Evolutionary conservation across 2,113 vertebrate genomes (phyloP).

Genomic region (Heterocephalus glaber): DNA sequence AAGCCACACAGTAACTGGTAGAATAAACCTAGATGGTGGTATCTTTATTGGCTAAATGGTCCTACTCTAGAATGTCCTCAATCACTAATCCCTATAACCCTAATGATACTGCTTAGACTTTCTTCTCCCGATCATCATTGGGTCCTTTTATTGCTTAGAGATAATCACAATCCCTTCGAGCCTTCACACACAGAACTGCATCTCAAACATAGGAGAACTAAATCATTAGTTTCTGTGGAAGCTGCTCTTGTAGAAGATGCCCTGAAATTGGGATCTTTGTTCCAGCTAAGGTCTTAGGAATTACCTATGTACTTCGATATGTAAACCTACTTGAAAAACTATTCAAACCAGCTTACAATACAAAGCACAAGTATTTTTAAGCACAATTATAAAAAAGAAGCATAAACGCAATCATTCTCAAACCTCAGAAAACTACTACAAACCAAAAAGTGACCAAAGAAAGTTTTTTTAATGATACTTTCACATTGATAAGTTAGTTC

Average conservation of each 20-base stretch:
- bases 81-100: neutral
- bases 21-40: neutral
- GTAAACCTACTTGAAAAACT: neutral
- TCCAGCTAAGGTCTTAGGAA: neutral
- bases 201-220: neutral
- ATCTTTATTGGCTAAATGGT: neutral
- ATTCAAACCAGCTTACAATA: constrained; percentile 1
- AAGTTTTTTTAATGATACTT: neutral
- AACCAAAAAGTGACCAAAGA: neutral
- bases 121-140: neutral
- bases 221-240: neutral
- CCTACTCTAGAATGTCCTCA: neutral
- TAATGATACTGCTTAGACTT: neutral
- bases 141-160: neutral
- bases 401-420: neutral
- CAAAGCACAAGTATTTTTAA: neutral
- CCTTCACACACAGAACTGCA: neutral
- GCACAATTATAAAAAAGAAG: neutral
- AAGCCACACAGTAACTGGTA: neutral
- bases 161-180: neutral
- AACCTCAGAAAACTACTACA: neutral
- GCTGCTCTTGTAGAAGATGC: neutral
- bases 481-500: neutral
- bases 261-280: neutral
- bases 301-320: neutral